Evolutionary conservation across 2,113 vertebrate species (phyloP).

Genomic region (Orientallactaga bullata): DNA sequence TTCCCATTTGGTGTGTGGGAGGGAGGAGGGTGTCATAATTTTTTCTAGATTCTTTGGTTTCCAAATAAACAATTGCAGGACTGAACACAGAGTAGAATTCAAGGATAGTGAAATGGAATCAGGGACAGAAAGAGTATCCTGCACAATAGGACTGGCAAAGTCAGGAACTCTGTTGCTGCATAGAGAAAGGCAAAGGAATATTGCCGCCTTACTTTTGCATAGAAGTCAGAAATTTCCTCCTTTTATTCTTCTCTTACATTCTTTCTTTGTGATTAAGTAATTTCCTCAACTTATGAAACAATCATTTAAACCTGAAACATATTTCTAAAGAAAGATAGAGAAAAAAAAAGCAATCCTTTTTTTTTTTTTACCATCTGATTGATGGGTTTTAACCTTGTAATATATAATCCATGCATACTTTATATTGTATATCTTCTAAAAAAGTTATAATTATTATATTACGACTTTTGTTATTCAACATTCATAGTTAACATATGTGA

Average conservation of each 20-base stretch:
- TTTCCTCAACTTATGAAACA: too few relatives aligned
- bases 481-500: neutral
- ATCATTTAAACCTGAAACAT: too few relatives aligned
- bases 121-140: neutral
- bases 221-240: neutral
- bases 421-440: neutral
- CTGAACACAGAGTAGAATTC: neutral
- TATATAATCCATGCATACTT: neutral
- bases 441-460: neutral
- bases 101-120: neutral
- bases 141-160: neutral
- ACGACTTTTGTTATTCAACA: neutral
- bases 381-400: too few relatives aligned
- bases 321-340: too few relatives aligned
- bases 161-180: neutral
- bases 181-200: neutral
- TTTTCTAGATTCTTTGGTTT: neutral
- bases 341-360: too few relatives aligned
- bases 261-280: too few relatives aligned
- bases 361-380: too few relatives aligned
- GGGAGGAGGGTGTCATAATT: neutral
- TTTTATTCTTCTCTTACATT: neutral
- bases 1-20: neutral
- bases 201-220: neutral
- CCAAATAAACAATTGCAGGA: too few relatives aligned